Evolutionary conservation across 1,140 invertebrate species (phyloP), one percentile per base, ranked within the genome.

Genomic region (Drosophila ohnishii): DNA sequence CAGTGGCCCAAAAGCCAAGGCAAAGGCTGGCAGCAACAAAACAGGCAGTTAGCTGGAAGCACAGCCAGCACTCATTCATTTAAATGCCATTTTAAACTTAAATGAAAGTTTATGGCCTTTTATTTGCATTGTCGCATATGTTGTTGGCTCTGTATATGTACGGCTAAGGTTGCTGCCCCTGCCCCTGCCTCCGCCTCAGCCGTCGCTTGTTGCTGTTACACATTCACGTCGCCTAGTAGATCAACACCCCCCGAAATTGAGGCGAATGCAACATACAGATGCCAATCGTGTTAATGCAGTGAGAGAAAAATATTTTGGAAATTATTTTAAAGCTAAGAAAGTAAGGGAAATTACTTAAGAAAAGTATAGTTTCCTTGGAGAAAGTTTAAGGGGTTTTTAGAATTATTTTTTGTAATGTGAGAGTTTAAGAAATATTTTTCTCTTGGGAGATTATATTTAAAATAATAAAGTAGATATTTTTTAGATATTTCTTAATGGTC

Each of bases 81-180:
- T 90, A 90, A 90, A 90, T 90, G 87, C 83, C 87, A 90, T 90
- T 90, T 90, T 90, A 90, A 90, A 90, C 83, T 90, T 90, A 90
- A 90, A 90, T 90, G 87, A 90, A 90, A 90, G 83, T 90, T 90
- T 90, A 90, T 90, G 87, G 87, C 77, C 87, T 78, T 90, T 88
- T 87, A 87, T 90, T 88, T 87, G 79, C 83, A 87, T 77, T 88
- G 77, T 65, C 77, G 57, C 77, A 80, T 77, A 73, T 85, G 77
- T 39, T 80, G 55, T 35, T 80, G 61, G 60, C 51, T 48, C 16
- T 22, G 9, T 75, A 51, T 59, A 22, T 78, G 57, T 59, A 34
- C 55, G 57, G 77, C 63, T 80, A 75, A 75, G 73, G 75, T 55
- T 3, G 51, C 13, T 55, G 50, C 32, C 32, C 22, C 67, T 72